Conservation (phyloP, 1,140 invertebrate species). For the Hylaeus volcanicus region DNA sequence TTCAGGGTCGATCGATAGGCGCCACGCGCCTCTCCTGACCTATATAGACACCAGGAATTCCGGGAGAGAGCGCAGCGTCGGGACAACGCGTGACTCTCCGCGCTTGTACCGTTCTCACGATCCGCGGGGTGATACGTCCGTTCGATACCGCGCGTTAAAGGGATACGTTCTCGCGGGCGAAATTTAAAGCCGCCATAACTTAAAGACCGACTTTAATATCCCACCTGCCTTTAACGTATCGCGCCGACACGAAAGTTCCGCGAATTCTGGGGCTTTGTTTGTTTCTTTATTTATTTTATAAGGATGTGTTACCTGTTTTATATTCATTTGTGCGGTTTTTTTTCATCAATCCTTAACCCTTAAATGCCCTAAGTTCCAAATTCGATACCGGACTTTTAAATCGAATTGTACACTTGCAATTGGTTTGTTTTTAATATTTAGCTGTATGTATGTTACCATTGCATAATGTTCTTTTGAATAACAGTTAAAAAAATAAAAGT, state of each 20-base stretch:
- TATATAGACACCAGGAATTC: slow-evolving; percentile 65
- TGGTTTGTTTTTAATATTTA: no score
- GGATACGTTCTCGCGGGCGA: background rate
- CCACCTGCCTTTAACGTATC: background rate
- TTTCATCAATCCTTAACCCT: no score
- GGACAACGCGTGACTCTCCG: background rate
- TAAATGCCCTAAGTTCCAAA: no score
- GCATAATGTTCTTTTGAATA: no score
- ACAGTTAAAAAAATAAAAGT: no score
- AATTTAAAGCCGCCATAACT: slow-evolving; percentile 10
- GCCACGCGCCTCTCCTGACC: slow-evolving; percentile 71
- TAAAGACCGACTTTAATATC: background rate
- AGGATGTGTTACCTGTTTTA: no score
- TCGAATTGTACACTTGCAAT: no score
- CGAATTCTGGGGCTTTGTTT: background rate
- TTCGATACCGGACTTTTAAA: no score
- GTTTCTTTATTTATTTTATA: no score
- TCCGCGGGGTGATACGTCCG: no score
- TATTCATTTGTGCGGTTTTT: no score
- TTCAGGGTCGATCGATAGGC: slow-evolving; percentile 71
- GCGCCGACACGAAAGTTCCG: background rate
- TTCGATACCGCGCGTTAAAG: background rate
- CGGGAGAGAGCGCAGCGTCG: slow-evolving; percentile 23
- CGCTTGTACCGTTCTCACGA: background rate
- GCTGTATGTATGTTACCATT: no score